These are phyloP conservation scores for Morpho helenor DNA, from an alignment of 2,888 invertebrate species.

Conservation along the genomic window DNA sequence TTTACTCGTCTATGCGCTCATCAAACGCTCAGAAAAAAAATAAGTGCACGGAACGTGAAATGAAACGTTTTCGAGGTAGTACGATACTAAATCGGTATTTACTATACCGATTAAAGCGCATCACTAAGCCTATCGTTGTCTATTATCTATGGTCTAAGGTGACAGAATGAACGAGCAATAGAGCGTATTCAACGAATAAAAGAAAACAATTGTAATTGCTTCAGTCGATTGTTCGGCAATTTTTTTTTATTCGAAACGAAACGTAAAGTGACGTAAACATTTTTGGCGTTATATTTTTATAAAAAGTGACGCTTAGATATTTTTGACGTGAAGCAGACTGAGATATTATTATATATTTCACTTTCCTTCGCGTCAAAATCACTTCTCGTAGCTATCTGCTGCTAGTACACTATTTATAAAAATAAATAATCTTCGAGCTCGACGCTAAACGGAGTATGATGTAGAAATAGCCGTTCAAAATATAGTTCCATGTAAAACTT, in stretches of 20 bases:
- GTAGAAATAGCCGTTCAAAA: conserved; percentile 12
- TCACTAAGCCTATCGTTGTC: too few species aligned
- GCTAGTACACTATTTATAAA: conserved; percentile 26
- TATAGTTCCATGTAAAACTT: background rate
- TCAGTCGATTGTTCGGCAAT: too few species aligned
- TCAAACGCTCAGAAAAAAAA: background rate
- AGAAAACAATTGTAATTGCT: too few species aligned
- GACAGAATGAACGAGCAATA: too few species aligned
- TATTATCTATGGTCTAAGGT: too few species aligned
- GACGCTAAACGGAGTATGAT: conserved; percentile 10
- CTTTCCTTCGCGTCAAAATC: conserved; percentile 20
- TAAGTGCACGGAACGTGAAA: conserved; percentile 12
- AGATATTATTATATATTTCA: conserved; percentile 3
- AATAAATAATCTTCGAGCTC: conserved; percentile 21
- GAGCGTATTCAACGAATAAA: too few species aligned
- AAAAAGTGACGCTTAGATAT: conserved; percentile 24
- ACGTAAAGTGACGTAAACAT: conserved; percentile 15
- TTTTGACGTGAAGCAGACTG: conserved; percentile 20
- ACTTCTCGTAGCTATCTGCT: conserved; percentile 23
- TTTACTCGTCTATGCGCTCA: conserved; percentile 20
- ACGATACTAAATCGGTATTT: too few species aligned
- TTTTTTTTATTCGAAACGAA: too few species aligned
- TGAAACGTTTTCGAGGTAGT: conserved; percentile 8
- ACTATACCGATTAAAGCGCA: too few species aligned
- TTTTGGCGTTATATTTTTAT: conserved; percentile 25